phyloP scores from a whole-genome alignment of 2,888 invertebrate genomes.

The Vandiemenella viatica region DNA sequence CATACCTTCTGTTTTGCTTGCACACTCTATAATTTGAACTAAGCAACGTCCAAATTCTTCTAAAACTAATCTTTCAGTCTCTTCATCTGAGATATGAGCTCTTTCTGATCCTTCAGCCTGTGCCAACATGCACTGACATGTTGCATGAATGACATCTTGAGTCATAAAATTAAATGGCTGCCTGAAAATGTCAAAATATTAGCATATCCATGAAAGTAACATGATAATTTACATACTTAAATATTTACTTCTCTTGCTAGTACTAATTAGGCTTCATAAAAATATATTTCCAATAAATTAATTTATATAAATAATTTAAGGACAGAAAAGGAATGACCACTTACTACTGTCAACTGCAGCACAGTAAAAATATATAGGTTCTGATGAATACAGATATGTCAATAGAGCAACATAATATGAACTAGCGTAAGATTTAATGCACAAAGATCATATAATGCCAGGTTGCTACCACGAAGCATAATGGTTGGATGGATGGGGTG shows the following conservation, averaged over 20 bases:
- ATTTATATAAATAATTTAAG: not conserved
- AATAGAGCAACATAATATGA: no score
- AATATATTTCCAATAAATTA: not conserved
- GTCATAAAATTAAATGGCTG: constrained; percentile 86
- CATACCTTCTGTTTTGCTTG: constrained; percentile 33
- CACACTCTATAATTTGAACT: constrained; percentile 75
- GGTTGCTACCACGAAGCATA: no score
- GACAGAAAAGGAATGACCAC: not conserved
- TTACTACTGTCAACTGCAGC: no score
- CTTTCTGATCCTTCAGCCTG: constrained; percentile 70
- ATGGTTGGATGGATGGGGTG: no score
- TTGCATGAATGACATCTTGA: constrained; percentile 87
- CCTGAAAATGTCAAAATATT: constrained; percentile 30
- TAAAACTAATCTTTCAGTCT: constrained; percentile 59
- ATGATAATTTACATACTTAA: not conserved
- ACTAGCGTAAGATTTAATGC: no score
- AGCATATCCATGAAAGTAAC: not conserved
- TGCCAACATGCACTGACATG: constrained; percentile 88
- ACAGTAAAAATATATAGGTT: no score
- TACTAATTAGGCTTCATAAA: not conserved
- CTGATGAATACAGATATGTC: no score
- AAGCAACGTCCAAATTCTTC: constrained; percentile 92
- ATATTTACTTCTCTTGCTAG: not conserved
- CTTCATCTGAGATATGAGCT: constrained; percentile 42
- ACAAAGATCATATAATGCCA: no score